A percentile compares a stretch with the other conserved stretches of the same genome.
phyloP scores from a whole-genome alignment of 1,140 invertebrate species.

The Phortica variegata region DNA sequence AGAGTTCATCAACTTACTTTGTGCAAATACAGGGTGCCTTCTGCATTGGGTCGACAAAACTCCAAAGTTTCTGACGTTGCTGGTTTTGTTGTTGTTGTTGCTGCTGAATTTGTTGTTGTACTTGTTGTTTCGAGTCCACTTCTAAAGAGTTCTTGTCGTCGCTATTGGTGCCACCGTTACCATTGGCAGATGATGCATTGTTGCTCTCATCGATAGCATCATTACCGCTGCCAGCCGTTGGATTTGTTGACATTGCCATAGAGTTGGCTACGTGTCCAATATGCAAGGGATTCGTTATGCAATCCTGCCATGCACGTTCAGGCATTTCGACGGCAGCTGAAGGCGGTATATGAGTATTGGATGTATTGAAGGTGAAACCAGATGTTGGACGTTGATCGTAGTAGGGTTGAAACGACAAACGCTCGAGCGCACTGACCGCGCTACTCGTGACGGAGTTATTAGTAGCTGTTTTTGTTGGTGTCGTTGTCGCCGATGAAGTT shows the following conservation, averaged over 20 bases:
- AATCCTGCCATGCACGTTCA: slow-evolving; percentile 78
- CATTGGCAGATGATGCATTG: neutral
- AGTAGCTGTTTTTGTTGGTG: slow-evolving; percentile 12
- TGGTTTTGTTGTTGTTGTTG: slow-evolving; percentile 36
- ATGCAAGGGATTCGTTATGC: slow-evolving; percentile 59
- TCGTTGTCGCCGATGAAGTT: slow-evolving; percentile 21
- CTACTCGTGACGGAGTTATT: neutral
- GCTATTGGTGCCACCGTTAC: slow-evolving; percentile 18
- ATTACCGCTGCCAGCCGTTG: slow-evolving; percentile 20
- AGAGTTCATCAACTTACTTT: slow-evolving; percentile 66
- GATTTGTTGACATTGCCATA: slow-evolving; percentile 5
- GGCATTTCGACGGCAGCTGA: slow-evolving; percentile 66
- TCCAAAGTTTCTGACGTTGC: slow-evolving; percentile 63
- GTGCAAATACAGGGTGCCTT: slow-evolving; percentile 80
- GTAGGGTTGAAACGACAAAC: slow-evolving; percentile 46
- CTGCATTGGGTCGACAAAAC: slow-evolving; percentile 82
- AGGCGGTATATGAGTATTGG: slow-evolving; percentile 53
- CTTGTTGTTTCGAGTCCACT: slow-evolving; percentile 38
- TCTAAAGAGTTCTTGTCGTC: no score
- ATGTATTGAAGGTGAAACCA: slow-evolving; percentile 54
- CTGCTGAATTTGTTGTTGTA: slow-evolving; percentile 41
- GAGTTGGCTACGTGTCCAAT: slow-evolving; percentile 13
- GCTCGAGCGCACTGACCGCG: slow-evolving; percentile 40
- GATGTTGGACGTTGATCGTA: slow-evolving; percentile 48
- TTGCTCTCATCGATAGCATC: slow-evolving; percentile 4